These are phyloP conservation scores for Drymodes brunneopygia DNA, from an alignment of 2,113 vertebrate genomes.

Conservation along the genomic window DNA sequence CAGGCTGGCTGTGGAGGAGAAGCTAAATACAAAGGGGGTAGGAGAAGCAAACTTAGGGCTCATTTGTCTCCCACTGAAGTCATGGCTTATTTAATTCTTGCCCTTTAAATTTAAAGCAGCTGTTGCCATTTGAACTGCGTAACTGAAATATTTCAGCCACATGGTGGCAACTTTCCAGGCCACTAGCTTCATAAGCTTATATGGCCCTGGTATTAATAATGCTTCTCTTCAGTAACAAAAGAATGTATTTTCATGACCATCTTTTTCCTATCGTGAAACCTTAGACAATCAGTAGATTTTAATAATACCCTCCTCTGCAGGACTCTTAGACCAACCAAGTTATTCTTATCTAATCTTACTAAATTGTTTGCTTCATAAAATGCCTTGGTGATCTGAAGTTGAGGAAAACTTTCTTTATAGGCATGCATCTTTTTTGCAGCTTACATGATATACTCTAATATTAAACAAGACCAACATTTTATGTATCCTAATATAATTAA, in stretches of 20 bases:
- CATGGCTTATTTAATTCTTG: constrained; percentile 21
- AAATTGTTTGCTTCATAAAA: not conserved
- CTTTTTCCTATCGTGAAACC: constrained; percentile 1
- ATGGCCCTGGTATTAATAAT: constrained; percentile 9
- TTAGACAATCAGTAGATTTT: constrained; percentile 40
- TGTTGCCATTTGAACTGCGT: constrained; percentile 8
- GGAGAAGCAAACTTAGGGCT: not conserved
- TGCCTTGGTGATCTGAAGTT: not conserved
- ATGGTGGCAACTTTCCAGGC: constrained; percentile 37
- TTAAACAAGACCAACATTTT: not conserved
- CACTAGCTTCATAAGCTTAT: constrained; percentile 5
- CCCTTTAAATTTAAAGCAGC: constrained; percentile 60
- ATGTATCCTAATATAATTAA: not conserved
- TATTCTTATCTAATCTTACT: not conserved
- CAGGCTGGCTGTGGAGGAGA: not conserved
- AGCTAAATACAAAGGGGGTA: not conserved
- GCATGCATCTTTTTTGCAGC: not conserved
- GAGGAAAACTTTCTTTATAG: not conserved
- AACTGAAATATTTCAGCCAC: constrained; percentile 34
- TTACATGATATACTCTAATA: not conserved
- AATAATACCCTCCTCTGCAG: not conserved
- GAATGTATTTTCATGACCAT: not conserved
- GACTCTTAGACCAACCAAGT: not conserved
- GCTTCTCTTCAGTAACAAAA: constrained; percentile 24
- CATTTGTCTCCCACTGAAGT: not conserved